Conservation (phyloP, 1,140 invertebrate species). For the Arion vulgaris region DNA sequence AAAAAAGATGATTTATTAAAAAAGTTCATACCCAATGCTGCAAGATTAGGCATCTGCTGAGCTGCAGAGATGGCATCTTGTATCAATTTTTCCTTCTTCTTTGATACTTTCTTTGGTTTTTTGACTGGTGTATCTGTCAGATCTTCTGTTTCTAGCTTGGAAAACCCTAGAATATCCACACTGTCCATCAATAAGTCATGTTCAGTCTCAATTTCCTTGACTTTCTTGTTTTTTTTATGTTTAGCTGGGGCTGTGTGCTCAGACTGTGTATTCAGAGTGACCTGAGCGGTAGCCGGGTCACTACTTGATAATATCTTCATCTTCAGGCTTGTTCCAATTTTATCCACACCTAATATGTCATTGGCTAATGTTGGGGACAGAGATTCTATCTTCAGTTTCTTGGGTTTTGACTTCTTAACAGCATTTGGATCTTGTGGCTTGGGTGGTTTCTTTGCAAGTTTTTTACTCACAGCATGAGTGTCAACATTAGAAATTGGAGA, state of each 20-base stretch:
- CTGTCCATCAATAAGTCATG: neutral
- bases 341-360: neutral
- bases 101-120: constrained; percentile 41
- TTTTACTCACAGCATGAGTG: neutral
- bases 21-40: constrained; percentile 38
- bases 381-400: constrained; percentile 4
- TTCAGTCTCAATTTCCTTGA: neutral
- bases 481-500: constrained; percentile 19
- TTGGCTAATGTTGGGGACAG: neutral
- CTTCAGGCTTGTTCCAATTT: constrained; percentile 3
- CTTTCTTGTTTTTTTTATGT: constrained; percentile 4
- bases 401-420: neutral
- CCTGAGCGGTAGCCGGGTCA: constrained; percentile 20
- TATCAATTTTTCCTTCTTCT: constrained; percentile 32
- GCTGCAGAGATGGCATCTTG: constrained; percentile 33
- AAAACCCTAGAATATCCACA: neutral
- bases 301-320: constrained; percentile 33
- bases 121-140: neutral
- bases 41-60: constrained; percentile 48
- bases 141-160: neutral
- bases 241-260: neutral
- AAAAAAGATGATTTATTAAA: too few species aligned
- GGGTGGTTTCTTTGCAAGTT: constrained; percentile 1
- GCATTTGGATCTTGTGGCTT: constrained; percentile 32
- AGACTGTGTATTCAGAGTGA: constrained; percentile 2